A percentile compares a stretch with the other conserved stretches of the same genome.
phyloP scores from a whole-genome alignment of 2,797 vertebrate genomes.

The Enoplosus armatus region DNA sequence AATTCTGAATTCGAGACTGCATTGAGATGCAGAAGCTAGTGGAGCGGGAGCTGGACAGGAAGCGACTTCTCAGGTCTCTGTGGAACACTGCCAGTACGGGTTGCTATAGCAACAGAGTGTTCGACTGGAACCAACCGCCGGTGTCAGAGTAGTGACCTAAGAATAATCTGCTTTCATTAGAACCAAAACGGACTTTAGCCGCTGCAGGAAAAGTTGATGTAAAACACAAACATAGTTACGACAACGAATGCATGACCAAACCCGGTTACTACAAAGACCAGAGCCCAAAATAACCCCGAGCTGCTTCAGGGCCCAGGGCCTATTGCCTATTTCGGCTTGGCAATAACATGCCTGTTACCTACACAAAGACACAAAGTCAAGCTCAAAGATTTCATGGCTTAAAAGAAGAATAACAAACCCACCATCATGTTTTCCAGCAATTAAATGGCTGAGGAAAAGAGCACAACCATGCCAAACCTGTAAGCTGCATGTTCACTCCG shows the following conservation, averaged over 20 bases:
- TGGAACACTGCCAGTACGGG: not conserved
- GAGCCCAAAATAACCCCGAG: conserved; percentile 35
- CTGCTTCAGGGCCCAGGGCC: not conserved
- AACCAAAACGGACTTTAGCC: not conserved
- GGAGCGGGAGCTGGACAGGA: not conserved
- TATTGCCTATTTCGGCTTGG: conserved; percentile 27
- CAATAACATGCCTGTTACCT: conserved; percentile 41
- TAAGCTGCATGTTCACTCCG: conserved; percentile 54
- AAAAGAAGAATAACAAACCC: conserved; percentile 56
- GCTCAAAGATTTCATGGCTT: conserved; percentile 53
- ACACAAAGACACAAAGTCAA: conserved; percentile 29
- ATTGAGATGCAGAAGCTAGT: not conserved
- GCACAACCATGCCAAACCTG: conserved; percentile 47
- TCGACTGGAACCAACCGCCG: not conserved
- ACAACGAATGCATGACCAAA: conserved; percentile 31
- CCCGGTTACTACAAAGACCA: conserved; percentile 2
- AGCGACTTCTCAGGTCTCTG: not conserved
- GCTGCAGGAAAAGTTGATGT: conserved; percentile 25
- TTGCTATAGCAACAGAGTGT: not conserved
- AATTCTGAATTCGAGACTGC: not conserved
- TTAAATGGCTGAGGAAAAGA: conserved; percentile 58
- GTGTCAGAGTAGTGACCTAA: too few species aligned
- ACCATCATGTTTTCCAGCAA: conserved; percentile 74
- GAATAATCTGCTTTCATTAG: not conserved
- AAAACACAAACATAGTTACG: conserved; percentile 31